phyloP scores from a whole-genome alignment of 2,113 vertebrate species.

The Pterocles gutturalis region DNA sequence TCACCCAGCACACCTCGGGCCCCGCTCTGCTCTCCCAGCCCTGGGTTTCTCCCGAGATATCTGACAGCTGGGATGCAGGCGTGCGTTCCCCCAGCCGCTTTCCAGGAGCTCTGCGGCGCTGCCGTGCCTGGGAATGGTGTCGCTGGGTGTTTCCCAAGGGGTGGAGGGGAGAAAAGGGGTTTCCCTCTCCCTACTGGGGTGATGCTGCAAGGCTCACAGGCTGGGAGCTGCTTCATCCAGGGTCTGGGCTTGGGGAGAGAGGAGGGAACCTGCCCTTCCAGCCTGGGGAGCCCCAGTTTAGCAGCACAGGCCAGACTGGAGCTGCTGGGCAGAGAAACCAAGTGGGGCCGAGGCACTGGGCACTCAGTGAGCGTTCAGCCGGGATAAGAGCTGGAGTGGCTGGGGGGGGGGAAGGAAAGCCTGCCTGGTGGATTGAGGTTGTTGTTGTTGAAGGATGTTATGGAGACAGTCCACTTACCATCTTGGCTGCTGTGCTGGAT shows the following conservation, averaged over 20 bases:
- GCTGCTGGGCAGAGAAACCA: not conserved
- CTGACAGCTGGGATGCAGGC: not conserved
- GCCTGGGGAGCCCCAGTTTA: not conserved
- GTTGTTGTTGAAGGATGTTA: not conserved
- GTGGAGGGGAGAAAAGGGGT: not conserved
- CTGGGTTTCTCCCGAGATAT: not conserved
- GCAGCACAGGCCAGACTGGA: not conserved
- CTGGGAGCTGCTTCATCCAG: not conserved
- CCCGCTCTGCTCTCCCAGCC: not conserved
- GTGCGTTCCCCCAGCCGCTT: fast-evolving
- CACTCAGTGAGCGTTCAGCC: not conserved
- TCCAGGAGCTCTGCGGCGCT: not conserved
- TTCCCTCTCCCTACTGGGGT: fast-evolving
- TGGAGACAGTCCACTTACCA: not conserved
- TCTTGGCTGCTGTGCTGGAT: not conserved
- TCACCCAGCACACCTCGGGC: fast-evolving
- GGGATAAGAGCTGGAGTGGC: not conserved
- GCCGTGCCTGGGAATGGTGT: not conserved
- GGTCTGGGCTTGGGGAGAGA: not conserved
- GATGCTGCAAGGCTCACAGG: not conserved
- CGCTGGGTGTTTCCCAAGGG: not conserved
- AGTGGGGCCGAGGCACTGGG: not conserved
- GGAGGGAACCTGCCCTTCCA: not conserved
- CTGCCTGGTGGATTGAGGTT: not conserved
- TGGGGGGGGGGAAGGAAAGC: not conserved